These are phyloP conservation scores for Oryzaephilus surinamensis DNA, from an alignment of 1,140 invertebrate species.

Conservation along the genomic window DNA sequence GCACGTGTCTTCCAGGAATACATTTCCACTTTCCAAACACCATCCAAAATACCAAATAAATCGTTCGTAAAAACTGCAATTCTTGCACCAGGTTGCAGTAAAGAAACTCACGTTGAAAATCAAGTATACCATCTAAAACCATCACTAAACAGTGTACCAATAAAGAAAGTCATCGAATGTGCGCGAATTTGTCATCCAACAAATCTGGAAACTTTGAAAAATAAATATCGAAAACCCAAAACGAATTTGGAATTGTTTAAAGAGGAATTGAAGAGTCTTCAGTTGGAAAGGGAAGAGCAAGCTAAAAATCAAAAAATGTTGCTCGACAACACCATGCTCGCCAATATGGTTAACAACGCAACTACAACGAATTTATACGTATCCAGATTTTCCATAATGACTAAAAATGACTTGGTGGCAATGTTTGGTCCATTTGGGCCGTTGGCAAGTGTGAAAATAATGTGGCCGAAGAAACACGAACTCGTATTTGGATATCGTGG, in stretches of 20 bases:
- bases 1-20: constrained; percentile 47
- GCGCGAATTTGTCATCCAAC: no score
- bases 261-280: constrained; percentile 30
- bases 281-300: constrained; percentile 17
- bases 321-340: constrained; percentile 9
- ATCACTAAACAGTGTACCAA: no score
- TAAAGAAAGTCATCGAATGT: no score
- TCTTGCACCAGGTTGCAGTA: constrained; percentile 20
- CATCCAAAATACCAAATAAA: constrained; percentile 17
- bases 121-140: constrained; percentile 29
- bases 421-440: constrained; percentile 83
- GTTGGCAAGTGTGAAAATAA: constrained; percentile 84
- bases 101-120: constrained; percentile 15
- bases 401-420: constrained; percentile 75
- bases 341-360: constrained; percentile 57
- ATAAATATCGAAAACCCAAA: no score
- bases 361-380: constrained; percentile 83
- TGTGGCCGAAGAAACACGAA: constrained; percentile 62
- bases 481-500: constrained; percentile 55
- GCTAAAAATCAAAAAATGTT: constrained; percentile 15
- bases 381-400: constrained; percentile 76
- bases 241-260: no score
- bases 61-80: constrained; percentile 30
- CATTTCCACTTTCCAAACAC: constrained; percentile 30
- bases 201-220: no score